Evolutionary conservation across 2,888 invertebrate genomes (phyloP), one percentile per base, ranked within the genome.

Genomic region (Sinodicranocentrus sp.): DNA sequence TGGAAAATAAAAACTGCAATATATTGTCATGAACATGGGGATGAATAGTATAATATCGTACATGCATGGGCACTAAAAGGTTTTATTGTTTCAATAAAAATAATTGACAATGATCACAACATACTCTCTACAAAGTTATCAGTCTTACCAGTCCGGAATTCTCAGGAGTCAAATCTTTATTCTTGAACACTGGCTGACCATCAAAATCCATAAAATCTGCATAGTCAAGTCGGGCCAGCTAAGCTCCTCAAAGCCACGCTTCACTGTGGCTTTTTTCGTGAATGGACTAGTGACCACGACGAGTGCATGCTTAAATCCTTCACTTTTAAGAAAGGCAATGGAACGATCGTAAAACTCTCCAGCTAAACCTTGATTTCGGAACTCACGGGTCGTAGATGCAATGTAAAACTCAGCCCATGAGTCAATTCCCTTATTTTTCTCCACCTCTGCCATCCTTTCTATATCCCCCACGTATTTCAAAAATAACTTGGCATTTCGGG

Each of bases 321-420:
- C 82, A 2, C 77, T 70, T 52, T 79, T 82, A 0, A 86, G 48
- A 28, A 86, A 86, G 13, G 26, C 52, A 2, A 84, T 21, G 0
- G 84, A 84, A 25, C 86, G 68, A 21, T 72, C 57, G 25, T 86
- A 86, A 21, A 86, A 84, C 79, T 86, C 86, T 59, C 84, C 84
- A 43, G 86, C 82, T 0, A 79, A 15, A 82, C 84, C 86, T 17
- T 78, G 72, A 48, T 84, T 78, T 21, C 82, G 19, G 28, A 82
- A 86, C 15, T 82, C 77, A 0, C 68, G 63, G 13, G 21, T 25
- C 1, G 84, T 84, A 0, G 86, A 86, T 0, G 82, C 82, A 2
- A 78, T 25, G 2, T 78, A 70, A 39, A 86, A 84, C 48, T 82
- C 86, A n/a, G 82, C 84, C 84, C 84, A 84, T 8, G 26, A 33